Percentiles rank a stretch among this genome's conserved stretches.
Conservation (phyloP, 2,797 vertebrate genomes). For the Carcharodon carcharias region DNA sequence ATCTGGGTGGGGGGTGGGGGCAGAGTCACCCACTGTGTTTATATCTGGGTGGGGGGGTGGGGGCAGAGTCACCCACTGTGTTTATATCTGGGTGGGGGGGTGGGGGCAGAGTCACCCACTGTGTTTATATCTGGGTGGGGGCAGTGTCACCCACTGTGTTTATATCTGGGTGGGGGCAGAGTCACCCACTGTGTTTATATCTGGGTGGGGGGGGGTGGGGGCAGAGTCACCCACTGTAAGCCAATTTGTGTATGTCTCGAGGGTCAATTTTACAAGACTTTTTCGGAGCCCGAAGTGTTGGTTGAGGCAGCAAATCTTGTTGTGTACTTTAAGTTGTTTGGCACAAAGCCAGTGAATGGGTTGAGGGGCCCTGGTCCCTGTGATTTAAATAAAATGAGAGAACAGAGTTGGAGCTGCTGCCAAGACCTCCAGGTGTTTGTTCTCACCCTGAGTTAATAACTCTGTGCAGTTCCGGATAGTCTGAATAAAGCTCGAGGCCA, state of each 20-base stretch:
- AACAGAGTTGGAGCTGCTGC: not conserved
- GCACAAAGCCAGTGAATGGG: slow-evolving; percentile 3
- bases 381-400: slow-evolving; percentile 26
- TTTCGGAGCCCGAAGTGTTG: not conserved
- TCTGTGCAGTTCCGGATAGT: not conserved
- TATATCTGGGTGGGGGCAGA: no score
- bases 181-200: not conserved
- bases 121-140: no score
- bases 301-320: not conserved
- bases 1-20: not conserved
- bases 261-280: not conserved
- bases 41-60: no score
- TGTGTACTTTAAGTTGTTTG: not conserved
- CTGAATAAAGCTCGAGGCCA: not conserved
- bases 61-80: no score
- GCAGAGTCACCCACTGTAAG: not conserved
- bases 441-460: slow-evolving; percentile 33
- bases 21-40: not conserved
- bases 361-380: not conserved
- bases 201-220: not conserved
- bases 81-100: no score
- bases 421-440: slow-evolving; percentile 28
- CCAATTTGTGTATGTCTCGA: not conserved
- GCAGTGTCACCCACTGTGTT: no score
- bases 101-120: no score